Base-by-base conservation (phyloP, 2,888 invertebrate species). In the Coleophora deauratella region DNA sequence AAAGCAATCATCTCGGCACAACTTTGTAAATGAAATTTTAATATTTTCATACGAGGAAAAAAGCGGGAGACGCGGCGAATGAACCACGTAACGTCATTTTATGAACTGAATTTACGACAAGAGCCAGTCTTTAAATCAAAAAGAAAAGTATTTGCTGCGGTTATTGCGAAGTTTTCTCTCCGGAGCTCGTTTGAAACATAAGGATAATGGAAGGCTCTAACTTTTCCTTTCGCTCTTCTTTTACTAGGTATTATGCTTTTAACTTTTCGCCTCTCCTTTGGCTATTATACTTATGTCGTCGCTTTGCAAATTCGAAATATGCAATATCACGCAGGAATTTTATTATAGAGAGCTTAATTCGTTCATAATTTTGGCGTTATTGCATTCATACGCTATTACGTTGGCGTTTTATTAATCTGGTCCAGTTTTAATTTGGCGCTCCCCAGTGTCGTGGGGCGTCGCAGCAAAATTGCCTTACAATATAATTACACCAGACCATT, bases 381-480 rank as follows among this genome's bases (percentile, higher is more conserved):
- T 64, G 59, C 62, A 57, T 55, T 60, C 62, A 57, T 52, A 59
- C 55, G 55, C 52, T 44, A 55, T 51, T 50, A 45, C 52, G 66
- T 60, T 50, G 52, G 52, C 51, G 51, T 67, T 64, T 65, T 69
- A 71, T 71, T 67, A 69, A 66, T 65, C 61, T 48, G 54, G 51
- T 54, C 57, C 62, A 65, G 72, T 72, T 76, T 70, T 72, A 62
- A 72, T 72, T 74, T 67, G 31, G 11, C 3, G 21, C n/a, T n/a
- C n/a, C n/a, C 43, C 52, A 46, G 46, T 57, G 50, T 50, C 47
- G 54, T 50, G 49, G 61, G 55, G 51, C 52, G 54, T 55, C 60
- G 63, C 55, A 62, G 64, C 66, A 58, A 67, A 81, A 80, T 81
- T 74, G 73, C 73, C 79, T 76, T 72, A 75, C 75, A 78, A 79